These are phyloP conservation scores for Fulmarus glacialis DNA, from an alignment of 2,113 vertebrate species.

Conservation along the genomic window DNA sequence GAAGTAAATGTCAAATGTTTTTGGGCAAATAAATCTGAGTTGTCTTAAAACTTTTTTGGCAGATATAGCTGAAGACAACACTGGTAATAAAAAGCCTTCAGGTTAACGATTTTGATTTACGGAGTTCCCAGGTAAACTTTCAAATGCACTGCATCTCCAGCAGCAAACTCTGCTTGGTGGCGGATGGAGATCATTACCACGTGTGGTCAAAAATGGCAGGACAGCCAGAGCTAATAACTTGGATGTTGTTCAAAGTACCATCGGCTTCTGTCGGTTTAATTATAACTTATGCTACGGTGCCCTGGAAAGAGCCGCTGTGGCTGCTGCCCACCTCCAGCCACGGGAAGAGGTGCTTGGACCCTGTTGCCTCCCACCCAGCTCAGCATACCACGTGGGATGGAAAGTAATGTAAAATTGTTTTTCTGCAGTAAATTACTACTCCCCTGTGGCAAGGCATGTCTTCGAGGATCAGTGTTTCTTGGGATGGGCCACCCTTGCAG, in stretches of 20 bases:
- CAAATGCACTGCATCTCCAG: background rate
- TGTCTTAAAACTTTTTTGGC: slow-evolving; percentile 57
- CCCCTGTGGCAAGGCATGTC: background rate
- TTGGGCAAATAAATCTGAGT: slow-evolving; percentile 49
- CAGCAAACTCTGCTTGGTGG: background rate
- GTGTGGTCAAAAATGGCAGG: background rate
- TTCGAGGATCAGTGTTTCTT: background rate
- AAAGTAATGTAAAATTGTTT: background rate
- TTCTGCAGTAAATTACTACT: background rate
- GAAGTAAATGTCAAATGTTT: slow-evolving; percentile 69
- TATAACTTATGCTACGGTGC: fast-evolving
- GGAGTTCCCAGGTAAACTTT: background rate
- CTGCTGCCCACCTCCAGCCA: background rate
- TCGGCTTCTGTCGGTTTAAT: background rate
- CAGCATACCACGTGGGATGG: fast-evolving
- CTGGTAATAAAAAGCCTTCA: slow-evolving; percentile 6
- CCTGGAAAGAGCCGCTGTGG: fast-evolving
- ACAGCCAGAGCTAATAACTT: background rate
- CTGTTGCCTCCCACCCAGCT: background rate
- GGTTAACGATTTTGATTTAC: slow-evolving; percentile 2
- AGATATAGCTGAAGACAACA: background rate
- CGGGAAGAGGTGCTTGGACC: too few relatives aligned
- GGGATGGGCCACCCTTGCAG: background rate
- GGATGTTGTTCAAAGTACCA: background rate
- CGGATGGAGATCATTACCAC: background rate